Conservation (phyloP, 2,797 vertebrate genomes). For the Mareca strepera region DNA sequence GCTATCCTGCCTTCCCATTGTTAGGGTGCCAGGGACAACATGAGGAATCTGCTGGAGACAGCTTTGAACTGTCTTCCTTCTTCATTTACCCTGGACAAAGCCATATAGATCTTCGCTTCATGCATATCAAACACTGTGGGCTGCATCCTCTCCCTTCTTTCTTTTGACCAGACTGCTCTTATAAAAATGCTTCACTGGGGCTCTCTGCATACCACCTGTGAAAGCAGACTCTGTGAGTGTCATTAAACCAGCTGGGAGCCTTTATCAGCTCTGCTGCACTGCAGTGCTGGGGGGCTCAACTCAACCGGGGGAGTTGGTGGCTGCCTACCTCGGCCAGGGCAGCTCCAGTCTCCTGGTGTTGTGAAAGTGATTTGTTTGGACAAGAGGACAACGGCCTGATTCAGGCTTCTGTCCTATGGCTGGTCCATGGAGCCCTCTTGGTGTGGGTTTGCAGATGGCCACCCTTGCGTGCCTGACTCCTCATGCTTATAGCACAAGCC, state of each 20-base stretch:
- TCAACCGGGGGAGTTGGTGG: fast-evolving
- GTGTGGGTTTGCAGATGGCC: neutral
- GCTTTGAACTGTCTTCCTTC: neutral
- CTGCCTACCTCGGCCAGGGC: neutral
- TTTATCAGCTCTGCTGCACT: neutral
- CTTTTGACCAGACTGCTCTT: neutral
- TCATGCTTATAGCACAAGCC: fast-evolving
- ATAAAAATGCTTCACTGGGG: fast-evolving
- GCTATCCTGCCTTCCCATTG: neutral
- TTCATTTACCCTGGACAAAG: neutral
- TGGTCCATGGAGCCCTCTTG: fast-evolving
- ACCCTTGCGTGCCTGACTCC: no score
- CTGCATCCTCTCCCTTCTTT: neutral
- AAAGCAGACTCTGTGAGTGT: neutral
- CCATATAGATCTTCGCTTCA: neutral
- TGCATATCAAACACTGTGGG: fast-evolving
- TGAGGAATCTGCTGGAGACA: neutral
- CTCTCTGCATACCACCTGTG: fast-evolving
- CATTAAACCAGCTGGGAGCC: neutral
- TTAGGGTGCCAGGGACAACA: neutral
- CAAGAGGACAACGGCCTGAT: no score
- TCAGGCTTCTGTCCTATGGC: neutral
- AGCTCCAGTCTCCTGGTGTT: fast-evolving
- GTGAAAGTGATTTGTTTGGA: neutral
- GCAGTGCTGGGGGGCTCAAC: neutral